Evolutionary conservation across 2,888 invertebrate species (phyloP).

Genomic region (Cataglyphis cursor): DNA sequence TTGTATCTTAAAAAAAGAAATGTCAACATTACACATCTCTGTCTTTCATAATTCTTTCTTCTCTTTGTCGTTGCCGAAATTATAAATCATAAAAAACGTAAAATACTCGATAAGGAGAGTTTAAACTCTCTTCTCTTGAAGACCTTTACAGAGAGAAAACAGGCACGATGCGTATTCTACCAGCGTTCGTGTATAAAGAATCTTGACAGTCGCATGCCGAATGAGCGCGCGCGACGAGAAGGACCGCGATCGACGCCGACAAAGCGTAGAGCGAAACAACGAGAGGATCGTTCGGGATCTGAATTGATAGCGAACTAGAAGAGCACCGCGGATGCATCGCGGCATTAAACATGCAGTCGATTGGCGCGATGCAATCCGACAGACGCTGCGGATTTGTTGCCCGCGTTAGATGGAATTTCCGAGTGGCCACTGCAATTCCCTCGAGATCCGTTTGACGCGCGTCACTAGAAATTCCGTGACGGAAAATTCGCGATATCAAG

Average conservation of each 20-base stretch:
- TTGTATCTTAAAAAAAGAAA: neutral
- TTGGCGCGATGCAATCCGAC: conserved; percentile 14
- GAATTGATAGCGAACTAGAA: conserved; percentile 42
- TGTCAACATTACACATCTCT: neutral
- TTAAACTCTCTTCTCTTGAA: neutral
- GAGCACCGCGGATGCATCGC: neutral
- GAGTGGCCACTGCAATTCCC: conserved; percentile 17
- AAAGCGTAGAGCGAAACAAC: conserved; percentile 5
- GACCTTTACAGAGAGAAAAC: neutral
- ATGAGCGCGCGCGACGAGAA: conserved; percentile 55
- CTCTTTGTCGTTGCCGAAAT: neutral
- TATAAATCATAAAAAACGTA: neutral
- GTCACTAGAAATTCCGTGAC: conserved; percentile 31
- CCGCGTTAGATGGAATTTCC: conserved; percentile 48
- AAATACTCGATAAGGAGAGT: neutral
- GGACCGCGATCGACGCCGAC: conserved; percentile 34
- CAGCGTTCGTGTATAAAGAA: conserved; percentile 67
- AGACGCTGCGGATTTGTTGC: neutral
- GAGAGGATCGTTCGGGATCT: conserved; percentile 26
- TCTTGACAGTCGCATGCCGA: conserved; percentile 73
- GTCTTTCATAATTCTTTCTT: neutral
- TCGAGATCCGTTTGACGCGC: conserved; percentile 47
- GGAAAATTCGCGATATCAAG: conserved; percentile 31
- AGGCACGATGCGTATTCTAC: conserved; percentile 63
- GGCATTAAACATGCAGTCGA: conserved; percentile 38